Base-by-base conservation (phyloP, 2,888 invertebrate genomes). In the Branchellion lobata region DNA sequence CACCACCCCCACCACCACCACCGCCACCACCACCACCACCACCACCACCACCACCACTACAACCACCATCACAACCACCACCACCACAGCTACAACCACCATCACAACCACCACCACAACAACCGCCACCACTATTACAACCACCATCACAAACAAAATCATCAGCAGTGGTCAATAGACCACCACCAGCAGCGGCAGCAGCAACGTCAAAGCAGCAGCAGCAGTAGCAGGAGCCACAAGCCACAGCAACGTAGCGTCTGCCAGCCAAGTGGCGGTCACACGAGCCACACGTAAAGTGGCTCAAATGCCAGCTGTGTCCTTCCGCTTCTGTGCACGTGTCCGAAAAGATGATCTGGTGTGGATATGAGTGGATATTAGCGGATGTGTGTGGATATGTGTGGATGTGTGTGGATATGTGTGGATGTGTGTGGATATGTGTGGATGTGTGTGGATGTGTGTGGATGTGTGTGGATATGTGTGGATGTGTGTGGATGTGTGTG, bases 321-420 rank as follows among this genome's bases (percentile, higher is more conserved):
- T 99, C 98, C 0, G 98, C 98, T 89, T 99, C 98, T 24, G 98
- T 98, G 90, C 98, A 99, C 89, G 98, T 98, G 89, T 97, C 97
- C 11, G 97, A 96, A 83, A 98, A 91, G 86, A 98, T 98, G 84
- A 98, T 95, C 94, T 96, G 90, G 24, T 83, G 84, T 0, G 65
- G 29, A 51, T 34, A 18, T 29, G 61, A 68, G 34, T 36, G 34
- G 11, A 24, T 34, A 8, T 29, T n/a, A 31, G 11, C 11, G 24
- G 8, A 47, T 69, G 21, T 76, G 47, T 14, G 18, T 14, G 18
- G 18, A 47, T 8, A 47, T 8, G 8, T 47, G 47, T 14, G 47
- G 47, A 18, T 47, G 47, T 47, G 47, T 47, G 47, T n/a, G n/a
- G n/a, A n/a, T n/a, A n/a, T n/a, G n/a, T n/a, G n/a, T n/a, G n/a